Evolutionary conservation across 2,888 invertebrate species (phyloP).

Genomic region (Hipparchia sbordonii): DNA sequence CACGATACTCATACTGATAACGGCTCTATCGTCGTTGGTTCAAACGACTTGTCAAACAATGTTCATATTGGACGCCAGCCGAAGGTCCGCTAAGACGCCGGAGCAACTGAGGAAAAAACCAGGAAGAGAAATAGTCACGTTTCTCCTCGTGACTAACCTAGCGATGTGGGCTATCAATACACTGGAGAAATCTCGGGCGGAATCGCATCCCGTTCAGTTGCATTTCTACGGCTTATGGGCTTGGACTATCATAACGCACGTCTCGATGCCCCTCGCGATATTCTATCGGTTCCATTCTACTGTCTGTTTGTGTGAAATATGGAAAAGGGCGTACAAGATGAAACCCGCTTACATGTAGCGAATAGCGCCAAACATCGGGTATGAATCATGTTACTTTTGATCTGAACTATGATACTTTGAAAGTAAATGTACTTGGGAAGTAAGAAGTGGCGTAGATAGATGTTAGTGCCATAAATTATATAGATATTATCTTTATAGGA

Average conservation of each 20-base stretch:
- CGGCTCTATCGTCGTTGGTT: conserved; percentile 92
- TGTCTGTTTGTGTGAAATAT: conserved; percentile 97
- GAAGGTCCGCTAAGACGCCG: conserved; percentile 90
- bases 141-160: conserved; percentile 93
- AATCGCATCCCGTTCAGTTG: conserved; percentile 95
- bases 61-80: conserved; percentile 95
- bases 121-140: conserved; percentile 96
- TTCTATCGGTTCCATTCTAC: conserved; percentile 98
- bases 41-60: conserved; percentile 96
- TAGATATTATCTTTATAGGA: conserved; percentile 39
- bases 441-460: conserved; percentile 51
- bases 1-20: conserved; percentile 91
- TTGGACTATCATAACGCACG: conserved; percentile 97
- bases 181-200: conserved; percentile 94
- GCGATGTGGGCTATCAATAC: conserved; percentile 98
- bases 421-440: conserved; percentile 38
- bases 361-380: conserved; percentile 66
- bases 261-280: conserved; percentile 95
- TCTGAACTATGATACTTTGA: conserved; percentile 43
- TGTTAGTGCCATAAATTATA: conserved; percentile 75
- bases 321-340: conserved; percentile 97
- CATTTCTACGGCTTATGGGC: conserved; percentile 97
- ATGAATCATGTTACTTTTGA: conserved; percentile 42
- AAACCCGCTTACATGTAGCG: conserved; percentile 93
- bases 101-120: conserved; percentile 94